Percentiles rank a stretch among this genome's conserved stretches.
These are phyloP conservation scores for Paratilapia polleni DNA, from an alignment of 2,113 vertebrate species.

Conservation along the genomic window DNA sequence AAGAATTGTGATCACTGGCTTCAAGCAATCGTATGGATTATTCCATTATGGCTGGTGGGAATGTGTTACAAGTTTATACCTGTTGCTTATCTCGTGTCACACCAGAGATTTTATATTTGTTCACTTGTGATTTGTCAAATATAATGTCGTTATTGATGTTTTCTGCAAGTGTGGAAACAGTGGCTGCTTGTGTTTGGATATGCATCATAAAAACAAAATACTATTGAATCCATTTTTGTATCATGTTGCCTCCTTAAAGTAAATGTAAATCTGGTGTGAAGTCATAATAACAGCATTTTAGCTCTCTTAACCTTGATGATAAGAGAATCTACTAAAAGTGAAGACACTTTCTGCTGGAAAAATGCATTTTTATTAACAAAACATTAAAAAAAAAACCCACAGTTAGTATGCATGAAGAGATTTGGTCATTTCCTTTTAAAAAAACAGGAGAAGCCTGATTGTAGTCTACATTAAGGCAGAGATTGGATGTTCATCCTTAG, in stretches of 20 bases:
- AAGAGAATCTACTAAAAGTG: background rate
- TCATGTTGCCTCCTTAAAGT: background rate
- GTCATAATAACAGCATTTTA: too few species aligned
- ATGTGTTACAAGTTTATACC: background rate
- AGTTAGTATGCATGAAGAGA: background rate
- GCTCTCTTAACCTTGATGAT: background rate
- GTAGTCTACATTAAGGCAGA: background rate
- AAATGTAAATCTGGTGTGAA: too few species aligned
- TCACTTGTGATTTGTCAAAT: background rate
- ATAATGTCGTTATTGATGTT: background rate
- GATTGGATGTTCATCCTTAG: background rate
- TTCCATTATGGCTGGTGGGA: background rate
- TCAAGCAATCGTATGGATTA: background rate
- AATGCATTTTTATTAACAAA: slow-evolving; percentile 48
- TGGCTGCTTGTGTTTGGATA: background rate
- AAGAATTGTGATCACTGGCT: background rate
- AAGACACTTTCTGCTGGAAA: background rate
- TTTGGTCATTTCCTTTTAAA: background rate
- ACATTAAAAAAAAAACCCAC: background rate
- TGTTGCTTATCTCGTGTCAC: background rate
- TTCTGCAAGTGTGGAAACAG: background rate
- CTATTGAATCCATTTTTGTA: background rate
- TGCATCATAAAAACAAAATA: slow-evolving; percentile 25
- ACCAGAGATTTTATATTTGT: background rate
- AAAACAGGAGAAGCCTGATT: background rate